A percentile compares a stretch with the other conserved stretches of the same genome.
phyloP scores from a whole-genome alignment of 2,113 vertebrate genomes.

The Sprattus sprattus region DNA sequence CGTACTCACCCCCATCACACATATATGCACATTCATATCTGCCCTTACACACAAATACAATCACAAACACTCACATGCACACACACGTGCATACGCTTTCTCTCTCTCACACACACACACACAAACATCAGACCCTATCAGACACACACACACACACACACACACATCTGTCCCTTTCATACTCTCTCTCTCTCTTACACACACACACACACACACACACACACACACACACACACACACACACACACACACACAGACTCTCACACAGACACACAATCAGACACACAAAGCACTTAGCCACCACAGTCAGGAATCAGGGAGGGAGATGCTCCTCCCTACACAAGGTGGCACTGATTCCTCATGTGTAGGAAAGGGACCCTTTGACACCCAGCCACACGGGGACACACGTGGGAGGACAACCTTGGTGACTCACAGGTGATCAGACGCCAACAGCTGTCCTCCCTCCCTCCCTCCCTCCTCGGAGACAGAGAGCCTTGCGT shows the following conservation, averaged over 20 bases:
- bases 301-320: neutral
- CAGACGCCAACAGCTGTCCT: conserved; percentile 45
- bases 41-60: neutral
- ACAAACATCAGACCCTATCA: neutral
- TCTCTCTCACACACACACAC: neutral
- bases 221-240: neutral
- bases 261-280: neutral
- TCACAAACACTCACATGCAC: neutral
- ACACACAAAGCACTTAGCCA: neutral
- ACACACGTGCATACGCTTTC: neutral
- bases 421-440: conserved; percentile 68
- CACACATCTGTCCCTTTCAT: neutral
- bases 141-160: neutral
- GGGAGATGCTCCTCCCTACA: conserved; percentile 36
- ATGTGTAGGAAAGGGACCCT: conserved; percentile 37
- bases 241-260: neutral
- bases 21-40: neutral
- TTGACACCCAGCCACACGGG: conserved; percentile 44
- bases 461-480: conserved; percentile 52
- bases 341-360: conserved; percentile 63
- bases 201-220: neutral
- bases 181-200: neutral
- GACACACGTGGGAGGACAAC: conserved; percentile 49
- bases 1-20: too few species aligned
- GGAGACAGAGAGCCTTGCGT: conserved; percentile 48